Percentiles rank a stretch among this genome's conserved stretches.
These are phyloP conservation scores for Mycteria americana DNA, from an alignment of 2,797 vertebrate genomes.

Conservation along the genomic window DNA sequence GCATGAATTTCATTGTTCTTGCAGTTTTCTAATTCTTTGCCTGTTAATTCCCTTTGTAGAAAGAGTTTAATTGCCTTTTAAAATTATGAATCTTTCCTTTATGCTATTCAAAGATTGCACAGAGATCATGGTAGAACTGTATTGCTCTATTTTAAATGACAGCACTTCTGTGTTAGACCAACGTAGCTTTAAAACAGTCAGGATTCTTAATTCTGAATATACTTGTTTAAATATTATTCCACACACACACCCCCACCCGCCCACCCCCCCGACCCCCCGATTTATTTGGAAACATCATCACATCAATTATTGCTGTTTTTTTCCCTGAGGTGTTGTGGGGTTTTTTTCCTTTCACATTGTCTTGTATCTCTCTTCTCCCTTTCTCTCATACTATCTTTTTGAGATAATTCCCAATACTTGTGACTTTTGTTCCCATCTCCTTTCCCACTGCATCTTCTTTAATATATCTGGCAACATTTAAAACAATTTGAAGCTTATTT, in stretches of 20 bases:
- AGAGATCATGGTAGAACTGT: background rate
- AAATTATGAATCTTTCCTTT: background rate
- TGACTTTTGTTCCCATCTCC: background rate
- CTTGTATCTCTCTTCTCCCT: background rate
- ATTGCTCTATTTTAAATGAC: background rate
- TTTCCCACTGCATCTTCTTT: background rate
- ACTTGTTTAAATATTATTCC: background rate
- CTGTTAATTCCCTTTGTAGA: background rate
- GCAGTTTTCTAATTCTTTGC: background rate
- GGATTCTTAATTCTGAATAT: background rate
- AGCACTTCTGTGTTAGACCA: background rate
- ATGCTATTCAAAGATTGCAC: background rate
- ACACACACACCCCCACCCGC: no score
- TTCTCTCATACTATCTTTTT: background rate
- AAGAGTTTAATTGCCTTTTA: background rate
- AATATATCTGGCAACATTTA: background rate
- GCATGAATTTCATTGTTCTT: background rate
- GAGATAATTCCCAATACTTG: background rate
- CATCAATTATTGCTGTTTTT: background rate
- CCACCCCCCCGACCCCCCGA: rapidly evolving
- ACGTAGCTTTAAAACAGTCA: background rate
- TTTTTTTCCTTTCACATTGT: background rate
- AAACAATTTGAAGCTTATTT: background rate
- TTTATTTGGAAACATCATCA: background rate
- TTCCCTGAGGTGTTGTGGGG: background rate